phyloP scores from a whole-genome alignment of 2,113 vertebrate species.

The Ailurus styani region DNA sequence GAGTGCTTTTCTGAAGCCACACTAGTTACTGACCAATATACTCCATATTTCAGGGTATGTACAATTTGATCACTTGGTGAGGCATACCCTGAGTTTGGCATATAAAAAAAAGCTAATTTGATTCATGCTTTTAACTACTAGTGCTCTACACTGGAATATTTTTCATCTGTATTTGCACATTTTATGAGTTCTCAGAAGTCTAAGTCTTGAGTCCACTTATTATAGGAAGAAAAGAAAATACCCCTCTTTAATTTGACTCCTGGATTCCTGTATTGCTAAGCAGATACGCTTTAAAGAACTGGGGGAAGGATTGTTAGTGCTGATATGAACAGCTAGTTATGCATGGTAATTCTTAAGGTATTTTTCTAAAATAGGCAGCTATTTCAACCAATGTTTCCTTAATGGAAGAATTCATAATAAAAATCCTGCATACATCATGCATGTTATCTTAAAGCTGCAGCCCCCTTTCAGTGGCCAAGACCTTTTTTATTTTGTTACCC shows the following conservation, averaged over 20 bases:
- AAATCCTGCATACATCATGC: conserved; percentile 19
- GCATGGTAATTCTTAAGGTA: conserved; percentile 73
- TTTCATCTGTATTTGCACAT: not conserved
- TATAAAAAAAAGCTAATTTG: not conserved
- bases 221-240: conserved; percentile 65
- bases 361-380: conserved; percentile 73
- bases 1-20: not conserved
- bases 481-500: conserved; percentile 9
- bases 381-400: conserved; percentile 73
- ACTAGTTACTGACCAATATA: not conserved
- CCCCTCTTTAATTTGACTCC: conserved; percentile 67
- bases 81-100: not conserved
- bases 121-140: not conserved
- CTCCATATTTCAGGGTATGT: not conserved
- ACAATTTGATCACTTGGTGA: conserved; percentile 5
- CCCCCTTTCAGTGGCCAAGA: conserved; percentile 23
- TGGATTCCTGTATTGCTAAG: conserved; percentile 56
- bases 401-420: conserved; percentile 62
- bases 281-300: conserved; percentile 52
- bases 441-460: conserved; percentile 57
- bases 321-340: conserved; percentile 64
- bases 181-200: conserved; percentile 39
- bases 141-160: not conserved
- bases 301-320: conserved; percentile 40
- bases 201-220: conserved; percentile 23